Conservation (phyloP, 1,140 invertebrate genomes). For the Oncopodura yosiiana region DNA sequence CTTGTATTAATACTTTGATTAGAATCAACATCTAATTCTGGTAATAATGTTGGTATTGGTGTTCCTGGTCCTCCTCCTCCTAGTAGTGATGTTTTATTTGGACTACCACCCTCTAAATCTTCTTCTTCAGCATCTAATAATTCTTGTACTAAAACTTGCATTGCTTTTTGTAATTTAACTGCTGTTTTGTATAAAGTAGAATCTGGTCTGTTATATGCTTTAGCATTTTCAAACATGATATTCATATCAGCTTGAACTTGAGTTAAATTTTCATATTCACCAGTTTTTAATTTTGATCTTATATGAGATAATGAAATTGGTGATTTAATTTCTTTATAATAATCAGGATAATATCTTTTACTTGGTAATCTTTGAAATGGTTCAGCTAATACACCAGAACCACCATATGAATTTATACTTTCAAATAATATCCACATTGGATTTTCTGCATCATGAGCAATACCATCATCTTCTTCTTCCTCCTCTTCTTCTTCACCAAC, state of each 20-base stretch:
- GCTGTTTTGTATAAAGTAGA: slow-evolving; percentile 79
- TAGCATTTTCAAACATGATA: slow-evolving; percentile 97
- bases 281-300: slow-evolving; percentile 73
- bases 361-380: slow-evolving; percentile 63
- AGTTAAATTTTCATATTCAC: slow-evolving; percentile 72
- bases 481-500: slow-evolving; percentile 40
- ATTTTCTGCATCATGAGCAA: slow-evolving; percentile 47
- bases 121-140: slow-evolving; percentile 63
- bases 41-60: not conserved
- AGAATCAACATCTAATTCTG: not conserved
- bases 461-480: slow-evolving; percentile 36
- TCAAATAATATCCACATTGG: slow-evolving; percentile 72
- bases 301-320: slow-evolving; percentile 92
- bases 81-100: not conserved
- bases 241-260: slow-evolving; percentile 91
- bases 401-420: slow-evolving; percentile 59
- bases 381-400: slow-evolving; percentile 32
- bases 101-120: not conserved
- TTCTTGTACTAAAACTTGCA: slow-evolving; percentile 76
- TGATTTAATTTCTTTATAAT: slow-evolving; percentile 93
- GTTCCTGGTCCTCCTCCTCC: not conserved
- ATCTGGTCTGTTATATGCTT: slow-evolving; percentile 81
- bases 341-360: slow-evolving; percentile 84
- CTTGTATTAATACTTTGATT: too few species aligned
- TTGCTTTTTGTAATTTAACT: slow-evolving; percentile 65